Evolutionary conservation across 2,113 vertebrate species (phyloP), one percentile per base, ranked within the genome.

Genomic region (Pungitius pungitius): DNA sequence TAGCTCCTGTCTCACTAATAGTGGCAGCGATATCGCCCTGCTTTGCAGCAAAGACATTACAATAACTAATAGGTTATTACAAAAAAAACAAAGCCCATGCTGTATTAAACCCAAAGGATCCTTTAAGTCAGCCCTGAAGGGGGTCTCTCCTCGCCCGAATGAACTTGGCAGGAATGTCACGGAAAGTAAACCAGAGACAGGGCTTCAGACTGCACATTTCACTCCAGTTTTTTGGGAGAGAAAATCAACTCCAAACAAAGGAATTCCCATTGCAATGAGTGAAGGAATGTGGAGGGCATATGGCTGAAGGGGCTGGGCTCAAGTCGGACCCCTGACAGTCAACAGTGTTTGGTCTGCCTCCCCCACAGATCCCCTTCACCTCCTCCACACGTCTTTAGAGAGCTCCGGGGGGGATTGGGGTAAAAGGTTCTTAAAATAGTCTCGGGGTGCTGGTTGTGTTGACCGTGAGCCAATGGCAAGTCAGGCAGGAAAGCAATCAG

Each of bases 231-330:
- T 89, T 89, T 60, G 80, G 27, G 63, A 65, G 57, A 72, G 79
- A 81, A 77, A 78, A 87, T 75, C 74, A 55, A 84, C 72, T 89
- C 73, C 79, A 83, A 88, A 88, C 91, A 89, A 90, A 92, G 83
- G 86, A 93, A 93, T 90, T 89, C 88, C 91, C 90, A 88, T 55
- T 88, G 87, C 79, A 60, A 86, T 68, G 65, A 82, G 62, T 70
- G 83, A 83, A 91, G 79, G 89, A 93, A 93, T 92, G 91, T 88
- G 85, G 76, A 87, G 82, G 87, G 81, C 89, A 91, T 86, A 79
- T 86, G 83, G 73, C 72, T 84, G 54, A 80, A 75, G 84, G 77
- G 75, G 75, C 61, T n/a, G 74, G 77, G 84, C 85, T 88, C 81
- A 87, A 74, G 82, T 88, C 76, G 68, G 86, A 81, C 63, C 80